phyloP scores from a whole-genome alignment of 2,113 vertebrate genomes.

The Patagioenas fasciata region DNA sequence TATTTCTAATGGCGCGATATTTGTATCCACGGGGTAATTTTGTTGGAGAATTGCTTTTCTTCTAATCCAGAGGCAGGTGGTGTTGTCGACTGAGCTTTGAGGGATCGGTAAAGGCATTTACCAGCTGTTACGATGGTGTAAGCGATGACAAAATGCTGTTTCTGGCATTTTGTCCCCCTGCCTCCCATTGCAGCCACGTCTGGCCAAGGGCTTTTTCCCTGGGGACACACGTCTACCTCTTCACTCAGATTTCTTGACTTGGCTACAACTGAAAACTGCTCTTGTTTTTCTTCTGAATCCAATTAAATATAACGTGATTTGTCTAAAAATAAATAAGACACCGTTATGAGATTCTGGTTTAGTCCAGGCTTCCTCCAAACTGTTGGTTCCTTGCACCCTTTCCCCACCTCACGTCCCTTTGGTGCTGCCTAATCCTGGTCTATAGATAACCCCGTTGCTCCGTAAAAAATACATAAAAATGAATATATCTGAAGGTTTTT shows the following conservation, averaged over 20 bases:
- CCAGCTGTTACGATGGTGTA: rapidly evolving
- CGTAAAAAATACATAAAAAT: not conserved
- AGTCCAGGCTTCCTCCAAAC: not conserved
- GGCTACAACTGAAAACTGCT: not conserved
- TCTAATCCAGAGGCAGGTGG: rapidly evolving
- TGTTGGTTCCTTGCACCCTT: not conserved
- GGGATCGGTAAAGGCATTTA: rapidly evolving
- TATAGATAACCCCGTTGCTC: not conserved
- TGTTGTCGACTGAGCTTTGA: rapidly evolving
- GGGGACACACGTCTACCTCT: rapidly evolving
- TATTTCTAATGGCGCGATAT: rapidly evolving
- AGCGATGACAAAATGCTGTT: not conserved
- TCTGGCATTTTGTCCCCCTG: not conserved
- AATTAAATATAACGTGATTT: not conserved
- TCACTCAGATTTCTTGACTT: not conserved
- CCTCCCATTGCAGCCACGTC: rapidly evolving
- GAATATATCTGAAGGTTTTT: not conserved
- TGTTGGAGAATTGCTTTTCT: rapidly evolving
- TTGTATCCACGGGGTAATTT: rapidly evolving
- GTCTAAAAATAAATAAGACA: not conserved
- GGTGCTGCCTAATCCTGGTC: not conserved
- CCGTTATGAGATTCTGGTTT: rapidly evolving
- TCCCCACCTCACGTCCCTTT: not conserved
- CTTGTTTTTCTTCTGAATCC: not conserved
- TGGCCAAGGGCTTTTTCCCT: not conserved